Percentiles rank a stretch among this genome's conserved stretches.
Conservation (phyloP, 1,140 invertebrate species). For the Campoletis sonorensis region DNA sequence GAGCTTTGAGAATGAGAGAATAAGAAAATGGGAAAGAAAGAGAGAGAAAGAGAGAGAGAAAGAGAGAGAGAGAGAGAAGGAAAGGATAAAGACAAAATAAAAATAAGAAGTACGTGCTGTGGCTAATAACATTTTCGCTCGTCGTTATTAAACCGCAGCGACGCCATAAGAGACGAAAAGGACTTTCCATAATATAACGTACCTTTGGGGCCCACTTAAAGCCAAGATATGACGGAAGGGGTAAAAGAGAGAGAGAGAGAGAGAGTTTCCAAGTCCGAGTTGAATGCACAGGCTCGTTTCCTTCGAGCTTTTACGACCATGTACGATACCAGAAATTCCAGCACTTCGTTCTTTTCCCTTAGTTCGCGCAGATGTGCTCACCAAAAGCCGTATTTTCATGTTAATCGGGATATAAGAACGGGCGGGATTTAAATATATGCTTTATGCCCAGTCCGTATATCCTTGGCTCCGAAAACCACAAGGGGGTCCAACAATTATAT, state of each 20-base stretch:
- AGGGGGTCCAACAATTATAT: background rate
- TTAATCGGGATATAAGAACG: slow-evolving; percentile 35
- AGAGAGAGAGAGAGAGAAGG: background rate
- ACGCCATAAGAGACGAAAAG: background rate
- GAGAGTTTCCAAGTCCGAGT: slow-evolving; percentile 16
- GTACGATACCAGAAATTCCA: slow-evolving; percentile 41
- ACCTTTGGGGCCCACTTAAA: slow-evolving; percentile 21
- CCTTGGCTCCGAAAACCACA: background rate
- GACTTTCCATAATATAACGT: background rate
- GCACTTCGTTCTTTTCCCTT: slow-evolving; percentile 1
- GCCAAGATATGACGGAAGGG: slow-evolving; percentile 49
- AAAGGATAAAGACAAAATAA: background rate
- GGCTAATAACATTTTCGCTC: slow-evolving; percentile 46
- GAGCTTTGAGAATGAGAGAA: background rate
- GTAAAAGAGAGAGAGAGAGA: slow-evolving; percentile 22
- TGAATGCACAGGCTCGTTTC: slow-evolving; percentile 37
- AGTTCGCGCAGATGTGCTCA: background rate
- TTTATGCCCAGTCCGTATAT: slow-evolving; percentile 29
- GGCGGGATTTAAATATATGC: slow-evolving; percentile 22
- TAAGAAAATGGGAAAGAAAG: background rate
- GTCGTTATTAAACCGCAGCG: slow-evolving; percentile 42
- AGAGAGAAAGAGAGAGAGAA: slow-evolving; percentile 6
- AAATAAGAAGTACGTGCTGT: slow-evolving; percentile 34
- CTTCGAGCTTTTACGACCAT: slow-evolving; percentile 41
- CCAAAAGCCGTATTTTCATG: slow-evolving; percentile 31